Percentiles rank a stretch among this genome's conserved stretches.
phyloP scores from a whole-genome alignment of 2,113 vertebrate genomes.

The Archilochus colubris region DNA sequence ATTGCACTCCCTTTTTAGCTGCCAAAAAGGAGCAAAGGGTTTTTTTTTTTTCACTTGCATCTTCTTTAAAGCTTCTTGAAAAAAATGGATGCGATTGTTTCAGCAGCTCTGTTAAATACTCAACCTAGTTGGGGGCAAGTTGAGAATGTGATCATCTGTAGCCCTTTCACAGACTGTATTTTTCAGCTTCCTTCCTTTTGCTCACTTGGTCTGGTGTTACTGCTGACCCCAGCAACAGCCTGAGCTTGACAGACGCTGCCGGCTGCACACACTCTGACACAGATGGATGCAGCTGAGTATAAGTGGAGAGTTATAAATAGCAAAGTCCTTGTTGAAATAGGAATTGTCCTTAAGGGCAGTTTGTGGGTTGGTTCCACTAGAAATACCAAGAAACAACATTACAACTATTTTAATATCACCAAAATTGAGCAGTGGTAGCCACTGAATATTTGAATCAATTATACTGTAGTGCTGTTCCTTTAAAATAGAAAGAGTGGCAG shows the following conservation, averaged over 20 bases:
- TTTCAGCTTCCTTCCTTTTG: neutral
- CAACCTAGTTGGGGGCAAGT: neutral
- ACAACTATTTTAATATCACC: neutral
- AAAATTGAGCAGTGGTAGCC: neutral
- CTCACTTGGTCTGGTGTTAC: neutral
- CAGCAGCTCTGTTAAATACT: neutral
- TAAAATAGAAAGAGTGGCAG: neutral
- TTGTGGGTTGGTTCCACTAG: neutral
- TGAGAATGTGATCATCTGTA: neutral
- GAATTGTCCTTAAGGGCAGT: neutral
- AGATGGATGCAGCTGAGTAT: neutral
- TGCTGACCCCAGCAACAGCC: neutral
- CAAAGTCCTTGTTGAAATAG: neutral
- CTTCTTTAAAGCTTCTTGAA: neutral
- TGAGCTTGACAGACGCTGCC: neutral
- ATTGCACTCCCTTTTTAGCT: neutral
- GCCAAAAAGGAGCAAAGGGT: neutral
- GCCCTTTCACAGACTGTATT: neutral
- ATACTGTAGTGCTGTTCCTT: neutral
- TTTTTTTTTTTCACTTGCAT: neutral
- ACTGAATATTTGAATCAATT: neutral
- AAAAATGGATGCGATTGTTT: neutral
- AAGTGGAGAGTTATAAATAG: slow-evolving; percentile 41
- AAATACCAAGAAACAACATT: neutral
- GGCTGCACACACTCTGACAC: neutral